phyloP scores from a whole-genome alignment of 2,888 invertebrate species.

The Dendrolimus pini region DNA sequence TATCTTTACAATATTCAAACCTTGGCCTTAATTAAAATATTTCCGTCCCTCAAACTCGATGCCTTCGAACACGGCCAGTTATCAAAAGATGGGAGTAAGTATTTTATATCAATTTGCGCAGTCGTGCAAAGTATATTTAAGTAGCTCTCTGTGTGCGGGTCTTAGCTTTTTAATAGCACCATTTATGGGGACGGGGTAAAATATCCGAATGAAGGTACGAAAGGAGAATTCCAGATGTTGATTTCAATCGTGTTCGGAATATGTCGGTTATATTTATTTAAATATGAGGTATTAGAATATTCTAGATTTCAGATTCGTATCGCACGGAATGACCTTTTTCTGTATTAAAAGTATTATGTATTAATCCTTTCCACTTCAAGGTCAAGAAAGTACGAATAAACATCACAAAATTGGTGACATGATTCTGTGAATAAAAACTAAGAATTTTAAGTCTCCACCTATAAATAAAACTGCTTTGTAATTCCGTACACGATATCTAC shows the following conservation, averaged over 20 bases:
- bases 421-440: too few relatives aligned
- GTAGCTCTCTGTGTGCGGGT: constrained; percentile 45
- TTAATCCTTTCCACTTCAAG: too few relatives aligned
- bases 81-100: constrained; percentile 49
- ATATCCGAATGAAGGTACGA: constrained; percentile 50
- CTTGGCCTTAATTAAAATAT: constrained; percentile 9
- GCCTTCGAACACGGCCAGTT: constrained; percentile 26
- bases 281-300: constrained; percentile 17
- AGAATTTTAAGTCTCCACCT: too few relatives aligned
- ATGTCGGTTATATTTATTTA: constrained; percentile 23
- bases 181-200: constrained; percentile 55
- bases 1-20: neutral
- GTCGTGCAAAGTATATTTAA: constrained; percentile 69
- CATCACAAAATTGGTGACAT: too few relatives aligned
- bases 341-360: too few relatives aligned
- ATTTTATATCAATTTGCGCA: constrained; percentile 71
- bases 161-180: constrained; percentile 63
- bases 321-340: too few relatives aligned
- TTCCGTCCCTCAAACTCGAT: constrained; percentile 20
- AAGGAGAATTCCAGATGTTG: constrained; percentile 43
- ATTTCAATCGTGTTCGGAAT: constrained; percentile 38
- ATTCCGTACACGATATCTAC: too few relatives aligned
- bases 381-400: too few relatives aligned
- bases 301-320: too few relatives aligned
- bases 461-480: too few relatives aligned